Percentiles rank a stretch among this genome's conserved stretches.
Conservation (phyloP, 2,888 invertebrate species). For the Drosophila robusta region DNA sequence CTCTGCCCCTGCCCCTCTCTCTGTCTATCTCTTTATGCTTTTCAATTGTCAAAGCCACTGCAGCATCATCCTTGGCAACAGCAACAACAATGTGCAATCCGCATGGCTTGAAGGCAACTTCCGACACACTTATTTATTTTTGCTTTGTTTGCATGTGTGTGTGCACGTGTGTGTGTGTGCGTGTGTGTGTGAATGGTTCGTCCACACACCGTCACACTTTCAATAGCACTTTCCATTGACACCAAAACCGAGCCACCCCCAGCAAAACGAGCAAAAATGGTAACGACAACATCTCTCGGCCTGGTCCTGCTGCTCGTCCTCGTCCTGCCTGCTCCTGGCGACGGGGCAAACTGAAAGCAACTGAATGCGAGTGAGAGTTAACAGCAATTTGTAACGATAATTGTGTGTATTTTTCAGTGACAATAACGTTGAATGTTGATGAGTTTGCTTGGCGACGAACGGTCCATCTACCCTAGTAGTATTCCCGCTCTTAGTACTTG, state of each 20-base stretch:
- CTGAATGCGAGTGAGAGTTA: constrained; percentile 65
- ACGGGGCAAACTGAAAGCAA: constrained; percentile 29
- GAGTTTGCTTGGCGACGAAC: constrained; percentile 71
- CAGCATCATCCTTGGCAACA: constrained; percentile 40
- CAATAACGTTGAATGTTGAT: constrained; percentile 79
- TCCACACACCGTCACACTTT: constrained; percentile 55
- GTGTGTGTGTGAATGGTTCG: constrained; percentile 44
- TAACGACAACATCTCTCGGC: constrained; percentile 48
- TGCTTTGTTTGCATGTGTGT: constrained; percentile 49
- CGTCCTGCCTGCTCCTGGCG: constrained; percentile 11
- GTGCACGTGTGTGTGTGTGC: constrained; percentile 23
- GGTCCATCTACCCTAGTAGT: constrained; percentile 20
- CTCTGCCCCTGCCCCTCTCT: background rate
- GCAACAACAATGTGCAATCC: constrained; percentile 69
- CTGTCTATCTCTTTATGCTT: constrained; percentile 32
- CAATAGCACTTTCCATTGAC: constrained; percentile 74
- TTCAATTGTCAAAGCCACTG: constrained; percentile 66
- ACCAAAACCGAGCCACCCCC: constrained; percentile 53
- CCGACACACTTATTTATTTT: constrained; percentile 69
- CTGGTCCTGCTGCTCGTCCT: constrained; percentile 27
- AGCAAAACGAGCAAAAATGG: constrained; percentile 38
- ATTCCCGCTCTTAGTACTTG: constrained; percentile 11
- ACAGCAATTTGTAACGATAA: constrained; percentile 79
- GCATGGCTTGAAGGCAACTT: constrained; percentile 72
- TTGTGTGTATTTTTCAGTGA: constrained; percentile 80